These are phyloP conservation scores for Pollicipes pollicipes DNA, from an alignment of 1,140 invertebrate genomes.

Conservation along the genomic window DNA sequence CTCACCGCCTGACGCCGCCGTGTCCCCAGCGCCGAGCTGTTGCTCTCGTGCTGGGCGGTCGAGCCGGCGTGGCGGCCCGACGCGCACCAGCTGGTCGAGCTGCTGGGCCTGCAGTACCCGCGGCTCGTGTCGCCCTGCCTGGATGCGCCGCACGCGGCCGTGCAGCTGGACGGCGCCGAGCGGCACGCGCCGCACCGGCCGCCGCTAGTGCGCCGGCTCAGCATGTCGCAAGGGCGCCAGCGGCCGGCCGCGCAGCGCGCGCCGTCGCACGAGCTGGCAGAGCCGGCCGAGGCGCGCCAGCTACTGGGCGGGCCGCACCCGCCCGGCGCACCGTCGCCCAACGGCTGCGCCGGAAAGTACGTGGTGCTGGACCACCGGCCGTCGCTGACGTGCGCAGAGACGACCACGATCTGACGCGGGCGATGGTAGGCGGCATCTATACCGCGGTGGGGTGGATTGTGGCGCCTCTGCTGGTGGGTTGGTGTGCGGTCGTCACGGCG, in stretches of 20 bases:
- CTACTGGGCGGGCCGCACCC: neutral
- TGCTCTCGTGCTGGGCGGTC: neutral
- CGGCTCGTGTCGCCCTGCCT: neutral
- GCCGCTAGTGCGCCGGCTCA: too few species aligned
- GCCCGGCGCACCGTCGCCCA: neutral
- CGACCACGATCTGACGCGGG: neutral
- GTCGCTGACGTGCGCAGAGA: neutral
- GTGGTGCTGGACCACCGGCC: neutral
- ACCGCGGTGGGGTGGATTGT: too few species aligned
- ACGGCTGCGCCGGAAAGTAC: neutral
- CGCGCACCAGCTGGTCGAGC: neutral
- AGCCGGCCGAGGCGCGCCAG: neutral
- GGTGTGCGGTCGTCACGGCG: too few species aligned
- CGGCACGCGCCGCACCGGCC: too few species aligned
- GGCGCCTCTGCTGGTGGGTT: too few species aligned
- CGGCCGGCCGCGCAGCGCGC: neutral
- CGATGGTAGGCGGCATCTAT: neutral
- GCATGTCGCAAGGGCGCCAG: neutral
- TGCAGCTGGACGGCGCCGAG: neutral
- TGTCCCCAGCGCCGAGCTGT: neutral
- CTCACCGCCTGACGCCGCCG: too few species aligned
- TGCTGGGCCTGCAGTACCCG: neutral
- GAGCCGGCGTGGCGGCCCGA: neutral
- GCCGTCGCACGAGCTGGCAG: neutral
- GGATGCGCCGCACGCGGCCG: neutral